Evolutionary conservation across 2,113 vertebrate species (phyloP).

Genomic region (Carassius carassius): DNA sequence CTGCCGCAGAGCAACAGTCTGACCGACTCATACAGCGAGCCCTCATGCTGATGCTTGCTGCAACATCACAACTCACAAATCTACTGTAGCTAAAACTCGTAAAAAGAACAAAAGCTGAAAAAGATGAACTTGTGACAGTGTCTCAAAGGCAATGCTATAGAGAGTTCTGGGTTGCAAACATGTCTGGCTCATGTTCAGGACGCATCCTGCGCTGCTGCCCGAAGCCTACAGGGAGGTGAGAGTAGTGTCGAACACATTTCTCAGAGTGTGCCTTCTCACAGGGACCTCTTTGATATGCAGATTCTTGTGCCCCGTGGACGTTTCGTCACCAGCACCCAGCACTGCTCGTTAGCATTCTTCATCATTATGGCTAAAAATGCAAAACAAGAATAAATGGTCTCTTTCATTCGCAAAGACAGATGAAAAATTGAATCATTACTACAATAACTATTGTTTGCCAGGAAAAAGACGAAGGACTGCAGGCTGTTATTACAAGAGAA

Average conservation of each 20-base stretch:
- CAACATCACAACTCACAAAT: slow-evolving; percentile 59
- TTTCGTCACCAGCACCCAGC: slow-evolving; percentile 46
- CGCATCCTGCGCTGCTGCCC: slow-evolving; percentile 35
- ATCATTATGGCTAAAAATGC: slow-evolving; percentile 59
- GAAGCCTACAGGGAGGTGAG: slow-evolving; percentile 51
- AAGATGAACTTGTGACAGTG: slow-evolving; percentile 36
- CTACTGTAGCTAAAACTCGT: not conserved
- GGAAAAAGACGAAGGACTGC: slow-evolving; percentile 33
- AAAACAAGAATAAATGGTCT: slow-evolving; percentile 63
- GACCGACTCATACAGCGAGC: slow-evolving; percentile 64
- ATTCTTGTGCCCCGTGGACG: slow-evolving; percentile 60
- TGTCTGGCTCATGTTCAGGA: slow-evolving; percentile 47
- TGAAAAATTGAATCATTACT: slow-evolving; percentile 65
- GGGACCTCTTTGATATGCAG: slow-evolving; percentile 66
- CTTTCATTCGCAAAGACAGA: slow-evolving; percentile 57
- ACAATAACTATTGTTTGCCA: slow-evolving; percentile 59
- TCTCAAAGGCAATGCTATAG: slow-evolving; percentile 46
- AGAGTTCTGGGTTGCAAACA: slow-evolving; percentile 50
- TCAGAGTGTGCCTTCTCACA: slow-evolving; percentile 55
- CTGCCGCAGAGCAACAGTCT: slow-evolving; percentile 63
- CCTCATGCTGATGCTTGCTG: slow-evolving; percentile 62
- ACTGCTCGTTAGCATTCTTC: slow-evolving; percentile 64
- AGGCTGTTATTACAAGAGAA: slow-evolving; percentile 49
- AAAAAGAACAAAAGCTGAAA: slow-evolving; percentile 20
- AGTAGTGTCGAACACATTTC: slow-evolving; percentile 50